Percentiles rank a stretch among this genome's conserved stretches.
Evolutionary conservation across 2,113 vertebrate genomes (phyloP).

Genomic region (Dasyurus viverrinus): DNA sequence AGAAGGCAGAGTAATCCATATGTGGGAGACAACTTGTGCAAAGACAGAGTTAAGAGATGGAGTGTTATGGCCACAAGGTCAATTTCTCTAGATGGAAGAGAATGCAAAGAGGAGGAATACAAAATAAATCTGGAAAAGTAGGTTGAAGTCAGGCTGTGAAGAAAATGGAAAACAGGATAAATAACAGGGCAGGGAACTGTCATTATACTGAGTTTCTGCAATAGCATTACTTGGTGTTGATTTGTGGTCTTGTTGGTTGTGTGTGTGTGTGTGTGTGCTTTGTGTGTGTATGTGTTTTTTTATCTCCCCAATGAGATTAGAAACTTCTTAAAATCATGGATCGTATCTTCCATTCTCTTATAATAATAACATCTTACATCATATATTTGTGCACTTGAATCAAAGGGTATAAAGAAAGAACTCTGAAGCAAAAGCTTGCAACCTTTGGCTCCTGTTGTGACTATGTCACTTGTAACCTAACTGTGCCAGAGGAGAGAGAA

Average conservation of each 20-base stretch:
- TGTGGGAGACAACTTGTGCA: neutral
- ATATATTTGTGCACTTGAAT: neutral
- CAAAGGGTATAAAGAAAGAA: neutral
- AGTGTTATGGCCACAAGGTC: neutral
- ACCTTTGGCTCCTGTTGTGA: neutral
- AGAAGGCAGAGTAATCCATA: neutral
- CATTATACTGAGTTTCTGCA: neutral
- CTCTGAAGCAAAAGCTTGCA: neutral
- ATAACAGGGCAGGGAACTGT: neutral
- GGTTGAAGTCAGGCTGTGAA: neutral
- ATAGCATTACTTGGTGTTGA: neutral
- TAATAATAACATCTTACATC: neutral
- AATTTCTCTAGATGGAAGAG: neutral
- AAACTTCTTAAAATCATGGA: neutral
- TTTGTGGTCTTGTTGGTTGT: neutral
- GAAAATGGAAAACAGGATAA: neutral
- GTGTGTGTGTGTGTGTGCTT: too few relatives aligned
- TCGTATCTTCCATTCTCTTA: neutral
- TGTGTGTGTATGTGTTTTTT: neutral
- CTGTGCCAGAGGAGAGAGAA: neutral
- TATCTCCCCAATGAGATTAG: neutral
- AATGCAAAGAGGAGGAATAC: neutral
- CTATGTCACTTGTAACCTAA: neutral
- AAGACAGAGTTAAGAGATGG: neutral
- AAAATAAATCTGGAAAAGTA: neutral